Conservation (phyloP, 2,113 vertebrate genomes). For the Poicephalus meyeri region DNA sequence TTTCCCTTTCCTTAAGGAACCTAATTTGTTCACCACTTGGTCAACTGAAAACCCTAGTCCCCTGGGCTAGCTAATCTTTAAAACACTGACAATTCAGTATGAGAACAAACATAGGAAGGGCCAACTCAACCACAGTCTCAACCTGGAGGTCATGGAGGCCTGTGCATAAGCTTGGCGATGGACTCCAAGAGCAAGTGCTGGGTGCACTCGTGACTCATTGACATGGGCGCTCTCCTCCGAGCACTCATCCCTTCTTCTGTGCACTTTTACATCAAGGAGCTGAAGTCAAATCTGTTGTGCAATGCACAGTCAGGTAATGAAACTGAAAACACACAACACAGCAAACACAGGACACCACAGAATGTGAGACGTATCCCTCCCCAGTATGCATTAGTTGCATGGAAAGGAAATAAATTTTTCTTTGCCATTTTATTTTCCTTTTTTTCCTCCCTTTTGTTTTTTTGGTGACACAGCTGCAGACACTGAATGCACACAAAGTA, state of each 20-base stretch:
- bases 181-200: not conserved
- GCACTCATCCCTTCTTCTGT: not conserved
- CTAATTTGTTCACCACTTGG: not conserved
- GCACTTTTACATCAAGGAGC: not conserved
- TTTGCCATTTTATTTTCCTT: not conserved
- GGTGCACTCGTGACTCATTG: not conserved
- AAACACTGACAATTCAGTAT: not conserved
- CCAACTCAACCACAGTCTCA: not conserved
- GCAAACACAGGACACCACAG: not conserved
- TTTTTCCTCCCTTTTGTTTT: no score
- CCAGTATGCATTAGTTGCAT: not conserved
- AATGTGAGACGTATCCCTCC: not conserved
- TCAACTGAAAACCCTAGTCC: not conserved
- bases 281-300: not conserved
- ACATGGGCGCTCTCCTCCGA: not conserved
- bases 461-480: not conserved
- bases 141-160: not conserved
- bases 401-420: not conserved
- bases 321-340: not conserved
- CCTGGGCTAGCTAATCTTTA: not conserved
- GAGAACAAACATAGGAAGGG: not conserved
- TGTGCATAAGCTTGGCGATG: fast-evolving
- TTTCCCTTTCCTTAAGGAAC: not conserved
- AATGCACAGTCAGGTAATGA: not conserved
- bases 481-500: not conserved